Evolutionary conservation across 1,140 invertebrate genomes (phyloP), one percentile per base, ranked within the genome.

Genomic region (Papilio aristodemus): DNA sequence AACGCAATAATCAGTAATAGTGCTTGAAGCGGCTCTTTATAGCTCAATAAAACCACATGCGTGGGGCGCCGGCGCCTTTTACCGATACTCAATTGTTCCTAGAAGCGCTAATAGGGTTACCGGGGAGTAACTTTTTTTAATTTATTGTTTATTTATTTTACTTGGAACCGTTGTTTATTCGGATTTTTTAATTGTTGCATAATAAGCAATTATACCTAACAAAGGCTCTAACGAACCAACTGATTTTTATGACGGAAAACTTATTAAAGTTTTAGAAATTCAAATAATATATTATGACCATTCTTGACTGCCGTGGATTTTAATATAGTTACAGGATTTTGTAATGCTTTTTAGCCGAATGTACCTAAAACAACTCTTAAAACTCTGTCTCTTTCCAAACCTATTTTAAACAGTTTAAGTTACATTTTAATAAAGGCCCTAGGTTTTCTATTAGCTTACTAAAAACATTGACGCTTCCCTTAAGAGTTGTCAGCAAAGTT

Each of bases 111-210:
- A 83, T 83, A 75, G 75, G 76, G 74, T 69, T 62, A 69, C 68
- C 36, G 69, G 69, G 27, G 68, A 75, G 67, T 67, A 57, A 68
- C 46, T 59, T 68, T 77, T 77, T 79, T 74, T 78, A 70, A 68
- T 67, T 81, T 80, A 79, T 75, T 70, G 79, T 83, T 81, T 83
- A 79, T 84, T 81, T 84, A 78, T 79, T 79, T 75, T 84, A 77
- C 78, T 71, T 66, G 74, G 76, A 80, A 82, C 58, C 72, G 71
- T 73, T 71, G 69, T 71, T 71, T 74, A 76, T 70, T 59, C 25
- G 59, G 41, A 41, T 64, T 43, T 63, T 63, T 43, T 66, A 66
- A 66, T 66, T 66, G 43, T 66, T 50, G 19, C 63, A 36, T 66
- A 66, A 66, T 66, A 66, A 66, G 32, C 63, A 66, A 66, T 66